Percentiles rank a stretch among this genome's conserved stretches.
Evolutionary conservation across 2,113 vertebrate genomes (phyloP).

Genomic region (Hydrolagus affinis): DNA sequence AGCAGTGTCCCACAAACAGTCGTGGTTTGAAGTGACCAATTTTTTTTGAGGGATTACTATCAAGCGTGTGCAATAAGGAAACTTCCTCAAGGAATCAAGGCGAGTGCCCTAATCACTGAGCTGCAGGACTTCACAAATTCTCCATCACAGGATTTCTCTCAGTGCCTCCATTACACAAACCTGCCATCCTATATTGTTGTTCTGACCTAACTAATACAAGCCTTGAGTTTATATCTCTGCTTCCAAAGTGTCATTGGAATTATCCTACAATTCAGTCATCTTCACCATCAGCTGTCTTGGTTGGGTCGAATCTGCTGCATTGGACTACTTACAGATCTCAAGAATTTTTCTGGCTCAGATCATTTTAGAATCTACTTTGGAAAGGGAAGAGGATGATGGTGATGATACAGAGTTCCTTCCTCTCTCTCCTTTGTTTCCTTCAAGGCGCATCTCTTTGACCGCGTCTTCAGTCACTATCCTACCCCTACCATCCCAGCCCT

Average conservation of each 20-base stretch:
- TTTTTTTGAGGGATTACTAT: no score
- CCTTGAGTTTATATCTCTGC: slow-evolving; percentile 1
- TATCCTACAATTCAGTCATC: neutral
- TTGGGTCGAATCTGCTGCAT: neutral
- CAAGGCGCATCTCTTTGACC: no score
- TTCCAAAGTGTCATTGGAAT: neutral
- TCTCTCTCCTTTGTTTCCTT: no score
- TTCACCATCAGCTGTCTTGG: neutral
- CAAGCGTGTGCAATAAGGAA: no score
- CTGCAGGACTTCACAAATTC: no score
- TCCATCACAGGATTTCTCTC: neutral
- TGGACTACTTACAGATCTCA: neutral
- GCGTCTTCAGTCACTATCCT: no score
- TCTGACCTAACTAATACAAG: slow-evolving; percentile 1
- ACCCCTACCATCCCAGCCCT: no score
- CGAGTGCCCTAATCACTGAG: no score
- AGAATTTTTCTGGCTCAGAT: slow-evolving; percentile 5
- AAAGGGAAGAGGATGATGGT: neutral
- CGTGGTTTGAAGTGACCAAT: no score
- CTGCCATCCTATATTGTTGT: neutral
- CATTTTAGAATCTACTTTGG: neutral
- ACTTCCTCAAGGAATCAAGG: no score
- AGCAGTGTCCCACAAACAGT: no score
- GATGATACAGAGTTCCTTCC: no score
- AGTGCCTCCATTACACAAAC: neutral